phyloP scores from a whole-genome alignment of 2,113 vertebrate species.

The Theropithecus gelada region DNA sequence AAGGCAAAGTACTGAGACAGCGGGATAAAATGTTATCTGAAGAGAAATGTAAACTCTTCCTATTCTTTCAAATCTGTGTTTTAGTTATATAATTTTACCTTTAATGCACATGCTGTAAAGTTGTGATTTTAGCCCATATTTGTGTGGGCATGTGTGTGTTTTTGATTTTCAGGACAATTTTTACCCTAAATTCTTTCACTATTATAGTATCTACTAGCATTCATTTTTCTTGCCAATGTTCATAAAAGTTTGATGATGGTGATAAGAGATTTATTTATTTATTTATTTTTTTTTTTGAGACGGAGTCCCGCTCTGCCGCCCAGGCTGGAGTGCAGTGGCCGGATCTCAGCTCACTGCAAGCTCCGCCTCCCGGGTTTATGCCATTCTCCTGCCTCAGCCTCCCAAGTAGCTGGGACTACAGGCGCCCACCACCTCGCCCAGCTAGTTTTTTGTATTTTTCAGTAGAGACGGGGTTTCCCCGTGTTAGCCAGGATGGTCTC shows the following conservation, averaged over 20 bases:
- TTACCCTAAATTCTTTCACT: neutral
- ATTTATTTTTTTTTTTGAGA: no score
- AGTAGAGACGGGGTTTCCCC: no score
- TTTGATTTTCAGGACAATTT: neutral
- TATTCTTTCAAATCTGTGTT: neutral
- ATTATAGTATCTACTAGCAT: neutral
- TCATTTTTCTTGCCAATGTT: neutral
- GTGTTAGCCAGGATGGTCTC: no score
- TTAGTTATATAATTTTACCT: neutral
- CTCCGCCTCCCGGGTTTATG: no score
- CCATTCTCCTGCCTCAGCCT: no score
- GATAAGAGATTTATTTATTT: neutral
- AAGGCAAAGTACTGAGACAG: neutral
- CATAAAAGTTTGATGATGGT: neutral
- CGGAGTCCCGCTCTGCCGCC: no score
- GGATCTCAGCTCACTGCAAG: no score
- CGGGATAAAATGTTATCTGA: neutral
- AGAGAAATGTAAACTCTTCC: neutral
- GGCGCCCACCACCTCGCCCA: no score
- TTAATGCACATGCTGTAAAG: neutral
- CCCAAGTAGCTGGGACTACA: no score
- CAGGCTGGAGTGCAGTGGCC: no score
- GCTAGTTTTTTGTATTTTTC: no score
- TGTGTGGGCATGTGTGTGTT: neutral
- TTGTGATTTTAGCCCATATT: neutral